These are phyloP conservation scores for Axis porcinus DNA, from an alignment of 2,113 vertebrate species.

Conservation along the genomic window DNA sequence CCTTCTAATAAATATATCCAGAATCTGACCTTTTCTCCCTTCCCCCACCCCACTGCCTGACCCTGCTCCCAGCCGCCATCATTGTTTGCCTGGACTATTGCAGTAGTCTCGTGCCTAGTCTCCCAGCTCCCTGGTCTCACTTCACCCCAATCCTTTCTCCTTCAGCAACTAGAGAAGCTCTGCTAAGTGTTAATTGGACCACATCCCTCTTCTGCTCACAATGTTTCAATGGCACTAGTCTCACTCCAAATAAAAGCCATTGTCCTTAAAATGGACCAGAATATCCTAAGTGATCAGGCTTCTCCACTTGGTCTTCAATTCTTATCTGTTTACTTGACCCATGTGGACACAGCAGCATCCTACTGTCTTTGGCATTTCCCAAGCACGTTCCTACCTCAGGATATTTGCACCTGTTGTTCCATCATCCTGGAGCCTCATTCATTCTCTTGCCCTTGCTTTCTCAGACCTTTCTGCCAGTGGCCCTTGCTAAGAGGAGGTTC, in stretches of 20 bases:
- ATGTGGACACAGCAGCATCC: background rate
- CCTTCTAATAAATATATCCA: background rate
- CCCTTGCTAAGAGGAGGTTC: background rate
- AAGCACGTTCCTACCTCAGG: background rate
- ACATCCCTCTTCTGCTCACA: background rate
- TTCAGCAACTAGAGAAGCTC: too few relatives aligned
- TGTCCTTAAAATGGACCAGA: background rate
- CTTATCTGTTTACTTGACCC: too few relatives aligned
- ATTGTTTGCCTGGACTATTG: background rate
- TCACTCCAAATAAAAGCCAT: background rate
- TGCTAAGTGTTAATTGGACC: background rate
- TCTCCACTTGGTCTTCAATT: background rate
- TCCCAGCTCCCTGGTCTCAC: background rate
- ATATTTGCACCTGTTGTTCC: background rate
- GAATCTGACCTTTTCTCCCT: background rate
- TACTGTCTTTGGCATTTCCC: background rate
- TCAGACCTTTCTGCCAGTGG: background rate
- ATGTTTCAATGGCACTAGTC: background rate
- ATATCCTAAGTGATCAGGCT: background rate
- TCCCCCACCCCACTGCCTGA: fast-evolving
- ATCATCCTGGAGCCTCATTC: background rate
- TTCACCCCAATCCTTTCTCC: background rate
- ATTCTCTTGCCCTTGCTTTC: background rate
- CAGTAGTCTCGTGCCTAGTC: background rate
- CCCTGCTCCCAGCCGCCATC: fast-evolving